Percentiles rank a stretch among this genome's conserved stretches.
phyloP scores from a whole-genome alignment of 2,113 vertebrate species.

The Jacana jacana region DNA sequence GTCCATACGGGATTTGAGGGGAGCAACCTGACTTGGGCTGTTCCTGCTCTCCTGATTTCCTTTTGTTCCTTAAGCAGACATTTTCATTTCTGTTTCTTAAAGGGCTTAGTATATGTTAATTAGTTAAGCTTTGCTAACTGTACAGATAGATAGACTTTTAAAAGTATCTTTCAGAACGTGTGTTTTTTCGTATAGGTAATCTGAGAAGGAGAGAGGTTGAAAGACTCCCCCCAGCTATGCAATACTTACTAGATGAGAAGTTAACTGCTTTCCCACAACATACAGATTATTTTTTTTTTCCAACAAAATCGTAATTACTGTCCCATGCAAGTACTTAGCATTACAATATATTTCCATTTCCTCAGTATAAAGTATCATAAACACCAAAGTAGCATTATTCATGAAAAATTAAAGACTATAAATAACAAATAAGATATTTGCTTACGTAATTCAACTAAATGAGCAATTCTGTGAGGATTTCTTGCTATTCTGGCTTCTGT shows the following conservation, averaged over 20 bases:
- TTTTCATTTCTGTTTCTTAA: constrained; percentile 8
- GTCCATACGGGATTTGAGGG: neutral
- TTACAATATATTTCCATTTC: constrained; percentile 21
- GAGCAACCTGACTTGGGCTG: too few relatives aligned
- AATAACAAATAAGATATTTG: constrained; percentile 10
- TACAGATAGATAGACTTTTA: neutral
- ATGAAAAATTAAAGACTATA: constrained; percentile 39
- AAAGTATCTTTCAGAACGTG: neutral
- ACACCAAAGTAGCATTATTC: neutral
- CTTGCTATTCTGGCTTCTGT: constrained; percentile 17
- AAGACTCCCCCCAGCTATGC: neutral
- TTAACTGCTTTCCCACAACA: neutral
- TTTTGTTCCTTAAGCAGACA: neutral
- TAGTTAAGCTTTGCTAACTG: neutral
- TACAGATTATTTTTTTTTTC: neutral
- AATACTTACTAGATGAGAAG: neutral
- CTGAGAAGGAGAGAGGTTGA: neutral
- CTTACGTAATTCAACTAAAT: neutral
- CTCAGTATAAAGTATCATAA: neutral
- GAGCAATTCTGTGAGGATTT: constrained; percentile 1
- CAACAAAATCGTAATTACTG: neutral
- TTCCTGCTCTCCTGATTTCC: neutral
- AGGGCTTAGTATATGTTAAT: neutral
- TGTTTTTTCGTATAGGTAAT: neutral
- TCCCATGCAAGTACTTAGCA: neutral